Conservation (phyloP, 1,140 invertebrate genomes). For the Drosophila guanche region DNA sequence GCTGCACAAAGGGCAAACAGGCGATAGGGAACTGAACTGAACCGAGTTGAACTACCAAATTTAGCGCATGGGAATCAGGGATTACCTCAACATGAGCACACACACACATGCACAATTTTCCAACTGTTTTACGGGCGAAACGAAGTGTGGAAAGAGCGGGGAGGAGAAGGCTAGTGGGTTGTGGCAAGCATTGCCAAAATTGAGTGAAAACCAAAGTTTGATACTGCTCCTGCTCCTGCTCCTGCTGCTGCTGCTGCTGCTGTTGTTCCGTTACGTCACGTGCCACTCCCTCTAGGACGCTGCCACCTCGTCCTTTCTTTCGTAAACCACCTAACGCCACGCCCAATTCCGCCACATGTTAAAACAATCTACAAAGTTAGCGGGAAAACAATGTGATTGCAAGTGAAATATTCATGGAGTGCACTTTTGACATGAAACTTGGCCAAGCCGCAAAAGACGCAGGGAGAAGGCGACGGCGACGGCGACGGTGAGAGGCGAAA, state of each 20-base stretch:
- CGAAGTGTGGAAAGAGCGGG: background rate
- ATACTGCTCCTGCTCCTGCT: slow-evolving; percentile 47
- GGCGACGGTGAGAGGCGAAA: background rate
- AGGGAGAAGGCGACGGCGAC: slow-evolving; percentile 22
- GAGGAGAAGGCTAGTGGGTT: slow-evolving; percentile 18
- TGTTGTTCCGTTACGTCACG: slow-evolving; percentile 48
- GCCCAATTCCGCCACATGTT: slow-evolving; percentile 79
- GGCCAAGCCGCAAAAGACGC: slow-evolving; percentile 41
- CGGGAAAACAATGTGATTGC: slow-evolving; percentile 81
- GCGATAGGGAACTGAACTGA: slow-evolving; percentile 41
- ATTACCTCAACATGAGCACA: slow-evolving; percentile 55
- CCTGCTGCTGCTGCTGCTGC: slow-evolving; percentile 21
- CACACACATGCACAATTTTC: slow-evolving; percentile 22
- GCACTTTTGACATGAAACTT: slow-evolving; percentile 66
- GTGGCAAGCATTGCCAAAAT: slow-evolving; percentile 58
- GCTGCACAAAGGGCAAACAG: slow-evolving; percentile 9
- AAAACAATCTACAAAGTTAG: slow-evolving; percentile 82
- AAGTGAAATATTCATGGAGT: slow-evolving; percentile 81
- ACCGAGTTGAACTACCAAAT: slow-evolving; percentile 62
- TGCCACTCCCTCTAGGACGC: slow-evolving; percentile 39
- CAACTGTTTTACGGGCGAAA: slow-evolving; percentile 30
- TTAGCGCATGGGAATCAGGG: slow-evolving; percentile 68
- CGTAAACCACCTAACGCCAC: slow-evolving; percentile 28
- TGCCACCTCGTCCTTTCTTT: background rate
- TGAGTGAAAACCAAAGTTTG: slow-evolving; percentile 77